These are phyloP conservation scores for Myoxocephalus aenaeus DNA, from an alignment of 2,797 vertebrate genomes.

Conservation along the genomic window DNA sequence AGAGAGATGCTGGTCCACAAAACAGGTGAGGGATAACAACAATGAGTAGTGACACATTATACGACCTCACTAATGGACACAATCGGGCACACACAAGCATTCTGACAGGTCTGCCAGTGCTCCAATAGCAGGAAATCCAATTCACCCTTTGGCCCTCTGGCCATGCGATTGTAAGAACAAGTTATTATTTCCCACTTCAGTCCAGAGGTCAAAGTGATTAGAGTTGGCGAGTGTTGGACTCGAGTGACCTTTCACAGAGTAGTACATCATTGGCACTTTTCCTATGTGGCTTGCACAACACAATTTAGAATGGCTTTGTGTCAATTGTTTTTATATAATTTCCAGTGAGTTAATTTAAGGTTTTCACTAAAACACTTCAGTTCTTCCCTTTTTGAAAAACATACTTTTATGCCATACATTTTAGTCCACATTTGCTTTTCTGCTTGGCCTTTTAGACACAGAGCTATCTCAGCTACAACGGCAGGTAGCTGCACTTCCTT, in stretches of 20 bases:
- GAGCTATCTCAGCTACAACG: neutral
- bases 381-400: neutral
- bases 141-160: constrained; percentile 7
- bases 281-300: constrained; percentile 1
- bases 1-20: constrained; percentile 95
- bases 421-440: neutral
- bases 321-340: neutral
- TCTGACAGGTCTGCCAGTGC: constrained; percentile 5
- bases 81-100: constrained; percentile 6
- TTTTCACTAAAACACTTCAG: neutral
- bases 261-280: constrained; percentile 10
- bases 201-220: constrained; percentile 31
- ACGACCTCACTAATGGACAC: neutral
- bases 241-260: constrained; percentile 23
- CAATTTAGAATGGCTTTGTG: neutral
- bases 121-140: constrained; percentile 1
- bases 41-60: neutral
- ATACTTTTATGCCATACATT: neutral
- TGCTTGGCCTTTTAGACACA: neutral
- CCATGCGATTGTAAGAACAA: constrained; percentile 21
- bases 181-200: constrained; percentile 26
- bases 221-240: constrained; percentile 8
- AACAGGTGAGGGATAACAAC: constrained; percentile 85
- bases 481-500: constrained; percentile 13
- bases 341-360: neutral